Percentiles rank a stretch among this genome's conserved stretches.
Evolutionary conservation across 2,113 vertebrate genomes (phyloP).

Genomic region (Fukomys damarensis): DNA sequence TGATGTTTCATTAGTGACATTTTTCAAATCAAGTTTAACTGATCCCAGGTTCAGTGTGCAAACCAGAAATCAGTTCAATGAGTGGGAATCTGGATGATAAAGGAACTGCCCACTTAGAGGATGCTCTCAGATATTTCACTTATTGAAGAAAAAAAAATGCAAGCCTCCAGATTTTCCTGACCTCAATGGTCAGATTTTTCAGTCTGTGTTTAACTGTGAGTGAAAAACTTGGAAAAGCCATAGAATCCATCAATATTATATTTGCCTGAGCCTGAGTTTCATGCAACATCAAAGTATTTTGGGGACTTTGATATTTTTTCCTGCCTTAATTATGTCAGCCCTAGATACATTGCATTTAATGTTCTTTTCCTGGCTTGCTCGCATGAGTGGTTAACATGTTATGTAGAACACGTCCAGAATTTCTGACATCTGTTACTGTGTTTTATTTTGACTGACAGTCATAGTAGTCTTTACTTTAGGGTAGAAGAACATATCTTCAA

Average conservation of each 20-base stretch:
- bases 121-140: constrained; percentile 84
- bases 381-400: constrained; percentile 65
- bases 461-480: neutral
- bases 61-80: constrained; percentile 86
- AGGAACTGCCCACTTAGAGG: constrained; percentile 86
- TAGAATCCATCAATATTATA: constrained; percentile 86
- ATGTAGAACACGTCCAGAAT: constrained; percentile 2
- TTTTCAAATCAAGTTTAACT: constrained; percentile 87
- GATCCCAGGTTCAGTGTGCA: constrained; percentile 85
- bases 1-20: constrained; percentile 86
- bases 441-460: neutral
- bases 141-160: constrained; percentile 83
- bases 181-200: constrained; percentile 85
- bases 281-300: constrained; percentile 75
- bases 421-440: constrained; percentile 37
- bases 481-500: constrained; percentile 2
- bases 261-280: constrained; percentile 85
- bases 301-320: constrained; percentile 79
- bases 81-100: constrained; percentile 85
- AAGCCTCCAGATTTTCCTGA: constrained; percentile 83
- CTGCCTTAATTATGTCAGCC: constrained; percentile 78
- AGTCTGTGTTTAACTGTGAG: constrained; percentile 86
- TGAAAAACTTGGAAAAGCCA: constrained; percentile 83
- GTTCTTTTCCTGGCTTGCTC: constrained; percentile 64
- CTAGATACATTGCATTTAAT: constrained; percentile 67